Base-by-base conservation (phyloP, 2,888 invertebrate species). In the Gryllus longicercus region DNA sequence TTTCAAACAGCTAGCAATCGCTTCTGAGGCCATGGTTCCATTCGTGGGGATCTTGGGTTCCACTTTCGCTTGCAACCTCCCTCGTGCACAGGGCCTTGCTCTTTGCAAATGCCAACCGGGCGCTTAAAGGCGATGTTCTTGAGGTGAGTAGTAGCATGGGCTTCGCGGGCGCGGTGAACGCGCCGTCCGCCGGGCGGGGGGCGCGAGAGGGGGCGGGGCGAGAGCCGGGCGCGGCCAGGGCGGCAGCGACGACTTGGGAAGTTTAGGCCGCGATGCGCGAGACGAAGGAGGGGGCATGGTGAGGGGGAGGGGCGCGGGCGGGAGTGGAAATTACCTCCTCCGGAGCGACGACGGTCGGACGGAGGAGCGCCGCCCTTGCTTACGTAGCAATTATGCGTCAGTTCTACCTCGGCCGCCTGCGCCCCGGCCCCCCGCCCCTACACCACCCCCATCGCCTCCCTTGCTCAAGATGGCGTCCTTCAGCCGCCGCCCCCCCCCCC, bases 261-360 rank as follows among this genome's bases (percentile, higher is more conserved):
- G 63, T 63, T 63, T 14, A 63, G 63, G 63, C 63, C 38, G 38
- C 38, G 38, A 38, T 38, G 38, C 38, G 38, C 38, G 8, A 38
- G 38, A 38, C 38, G 38, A 38, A 38, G 38, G 38, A 38, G 38
- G 38, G 8, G 8, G 8, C 38, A 5, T 5, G 38, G 8, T 8
- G 38, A 8, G 5, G 3, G 38, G 5, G 5, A 63, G 63, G 14
- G 63, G 63, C 0, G 63, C 3, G 2, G 63, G 63, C 14, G 38
- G 63, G 63, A 63, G 63, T 63, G 63, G 63, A 63, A 63, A 63
- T 63, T 63, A 63, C 63, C 63, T 63, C 63, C 63, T 63, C 63
- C 5, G n/a, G 63, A 63, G 63, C 16, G 16, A 14, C 63, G 63
- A 63, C 63, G 63, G 63, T 63, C 63, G 16, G 63, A 63, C 63